These are phyloP conservation scores for Idaea biselata DNA, from an alignment of 2,888 invertebrate species.

Conservation along the genomic window DNA sequence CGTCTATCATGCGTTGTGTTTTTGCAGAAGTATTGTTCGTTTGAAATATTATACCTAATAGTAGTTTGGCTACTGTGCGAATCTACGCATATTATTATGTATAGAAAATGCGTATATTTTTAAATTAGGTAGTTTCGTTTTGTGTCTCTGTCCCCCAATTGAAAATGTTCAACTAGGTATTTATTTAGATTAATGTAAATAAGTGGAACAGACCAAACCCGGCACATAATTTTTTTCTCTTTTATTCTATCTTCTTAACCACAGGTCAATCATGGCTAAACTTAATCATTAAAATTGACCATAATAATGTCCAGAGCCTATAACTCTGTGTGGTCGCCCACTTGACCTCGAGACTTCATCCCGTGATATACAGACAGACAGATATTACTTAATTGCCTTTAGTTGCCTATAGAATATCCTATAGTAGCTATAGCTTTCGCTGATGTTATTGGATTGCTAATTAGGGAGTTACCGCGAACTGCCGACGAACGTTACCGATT, in stretches of 20 bases:
- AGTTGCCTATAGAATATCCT: not conserved
- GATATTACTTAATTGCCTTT: conserved; percentile 35
- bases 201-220: too few relatives aligned
- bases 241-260: conserved; percentile 8
- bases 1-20: too few relatives aligned
- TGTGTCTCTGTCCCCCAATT: too few relatives aligned
- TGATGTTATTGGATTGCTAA: conserved; percentile 33
- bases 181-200: too few relatives aligned
- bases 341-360: conserved; percentile 30
- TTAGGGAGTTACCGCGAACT: conserved; percentile 29
- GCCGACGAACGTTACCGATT: not conserved
- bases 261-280: not conserved
- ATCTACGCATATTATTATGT: too few relatives aligned
- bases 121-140: too few relatives aligned
- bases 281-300: not conserved
- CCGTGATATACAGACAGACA: conserved; percentile 38
- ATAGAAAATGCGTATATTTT: too few relatives aligned
- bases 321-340: conserved; percentile 27
- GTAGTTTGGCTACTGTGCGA: too few relatives aligned
- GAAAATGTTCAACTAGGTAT: too few relatives aligned
- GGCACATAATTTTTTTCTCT: too few relatives aligned
- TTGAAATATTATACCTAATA: too few relatives aligned
- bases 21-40: too few relatives aligned
- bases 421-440: not conserved
- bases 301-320: conserved; percentile 10